Evolutionary conservation across 2,888 invertebrate species (phyloP).

Genomic region (Morpho helenor): DNA sequence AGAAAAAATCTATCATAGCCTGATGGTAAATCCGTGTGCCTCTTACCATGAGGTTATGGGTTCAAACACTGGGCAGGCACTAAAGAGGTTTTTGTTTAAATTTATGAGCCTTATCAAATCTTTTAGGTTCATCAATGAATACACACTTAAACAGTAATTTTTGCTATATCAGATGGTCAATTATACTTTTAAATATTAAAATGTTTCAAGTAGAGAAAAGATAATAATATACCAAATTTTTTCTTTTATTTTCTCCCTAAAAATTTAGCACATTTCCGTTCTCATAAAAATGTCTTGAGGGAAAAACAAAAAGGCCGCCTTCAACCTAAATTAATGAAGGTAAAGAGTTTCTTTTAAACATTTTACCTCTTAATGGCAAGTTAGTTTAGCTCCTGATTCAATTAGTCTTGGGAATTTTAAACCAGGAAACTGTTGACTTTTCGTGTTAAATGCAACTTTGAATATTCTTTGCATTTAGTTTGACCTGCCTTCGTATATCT

Average conservation of each 20-base stretch:
- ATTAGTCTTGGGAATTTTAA: not conserved
- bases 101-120: no score
- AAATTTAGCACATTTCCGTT: slow-evolving; percentile 5
- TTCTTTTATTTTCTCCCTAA: slow-evolving; percentile 1
- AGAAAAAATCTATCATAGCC: no score
- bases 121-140: no score
- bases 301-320: slow-evolving; percentile 3
- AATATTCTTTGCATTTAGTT: not conserved
- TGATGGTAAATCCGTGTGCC: no score
- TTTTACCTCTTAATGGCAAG: slow-evolving; percentile 5
- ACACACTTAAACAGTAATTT: no score
- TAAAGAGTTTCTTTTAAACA: slow-evolving; percentile 7
- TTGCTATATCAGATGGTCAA: no score
- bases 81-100: no score
- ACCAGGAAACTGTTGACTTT: not conserved
- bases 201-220: not conserved
- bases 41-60: no score
- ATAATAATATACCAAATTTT: not conserved
- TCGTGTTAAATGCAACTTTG: not conserved
- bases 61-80: no score
- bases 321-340: slow-evolving; percentile 8
- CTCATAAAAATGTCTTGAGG: slow-evolving; percentile 10
- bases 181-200: not conserved
- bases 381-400: slow-evolving; percentile 10
- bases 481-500: no score